These are phyloP conservation scores for Myiotriccus ornatus DNA, from an alignment of 2,797 vertebrate species.

Conservation along the genomic window DNA sequence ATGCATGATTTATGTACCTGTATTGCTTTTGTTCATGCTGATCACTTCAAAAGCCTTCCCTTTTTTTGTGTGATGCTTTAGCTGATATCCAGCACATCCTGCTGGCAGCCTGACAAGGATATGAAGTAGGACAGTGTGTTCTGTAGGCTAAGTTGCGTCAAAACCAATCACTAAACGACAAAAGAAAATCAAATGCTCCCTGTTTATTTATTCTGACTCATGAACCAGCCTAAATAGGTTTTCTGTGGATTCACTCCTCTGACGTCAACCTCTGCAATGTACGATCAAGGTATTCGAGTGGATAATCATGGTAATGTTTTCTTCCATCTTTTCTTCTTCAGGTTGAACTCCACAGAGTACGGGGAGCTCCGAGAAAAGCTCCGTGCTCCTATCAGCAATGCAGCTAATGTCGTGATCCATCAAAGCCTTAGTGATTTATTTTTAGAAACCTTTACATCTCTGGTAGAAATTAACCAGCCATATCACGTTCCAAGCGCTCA, in stretches of 20 bases:
- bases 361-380: constrained; percentile 90
- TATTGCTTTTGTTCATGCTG: background rate
- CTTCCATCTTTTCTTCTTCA: constrained; percentile 52
- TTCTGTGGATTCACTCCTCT: background rate
- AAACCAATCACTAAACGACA: background rate
- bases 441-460: constrained; percentile 89
- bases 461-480: constrained; percentile 84
- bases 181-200: background rate
- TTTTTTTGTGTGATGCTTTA: background rate
- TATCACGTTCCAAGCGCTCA: constrained; percentile 83
- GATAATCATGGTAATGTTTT: background rate
- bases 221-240: background rate
- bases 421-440: constrained; percentile 92
- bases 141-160: background rate
- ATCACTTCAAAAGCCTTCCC: background rate
- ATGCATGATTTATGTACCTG: background rate
- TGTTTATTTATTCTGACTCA: background rate
- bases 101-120: background rate
- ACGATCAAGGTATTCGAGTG: background rate
- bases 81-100: background rate
- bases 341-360: constrained; percentile 90
- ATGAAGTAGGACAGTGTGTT: background rate
- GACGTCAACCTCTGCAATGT: background rate
- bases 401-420: constrained; percentile 89
- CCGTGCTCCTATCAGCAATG: constrained; percentile 86